Evolutionary conservation across 2,113 vertebrate genomes (phyloP).

Genomic region (Halcyon malimbica): DNA sequence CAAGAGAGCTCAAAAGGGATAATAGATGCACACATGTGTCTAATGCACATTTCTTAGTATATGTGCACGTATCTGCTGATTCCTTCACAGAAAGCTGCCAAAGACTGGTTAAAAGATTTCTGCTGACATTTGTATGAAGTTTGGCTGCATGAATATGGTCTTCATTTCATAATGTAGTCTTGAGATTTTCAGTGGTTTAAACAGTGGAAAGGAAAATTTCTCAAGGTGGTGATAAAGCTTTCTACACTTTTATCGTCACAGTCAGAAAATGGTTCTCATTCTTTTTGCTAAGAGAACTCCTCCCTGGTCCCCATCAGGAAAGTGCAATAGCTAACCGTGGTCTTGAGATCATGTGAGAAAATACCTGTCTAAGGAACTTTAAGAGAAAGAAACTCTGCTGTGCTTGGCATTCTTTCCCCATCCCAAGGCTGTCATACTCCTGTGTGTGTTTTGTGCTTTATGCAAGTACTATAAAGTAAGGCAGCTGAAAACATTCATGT

Average conservation of each 20-base stretch:
- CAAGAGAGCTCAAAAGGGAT: neutral
- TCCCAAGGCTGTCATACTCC: neutral
- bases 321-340: neutral
- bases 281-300: neutral
- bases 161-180: neutral
- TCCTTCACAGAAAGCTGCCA: neutral
- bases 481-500: neutral
- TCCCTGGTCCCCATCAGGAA: neutral
- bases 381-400: neutral
- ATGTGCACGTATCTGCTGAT: neutral
- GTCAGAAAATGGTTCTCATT: neutral
- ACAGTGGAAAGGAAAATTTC: neutral
- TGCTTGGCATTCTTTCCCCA: neutral
- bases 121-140: neutral
- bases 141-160: neutral
- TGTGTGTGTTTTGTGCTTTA: neutral
- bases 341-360: neutral
- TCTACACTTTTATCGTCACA: neutral
- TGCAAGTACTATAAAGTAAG: neutral
- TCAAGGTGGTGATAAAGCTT: neutral
- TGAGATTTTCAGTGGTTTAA: neutral
- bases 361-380: neutral
- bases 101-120: neutral
- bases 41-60: neutral
- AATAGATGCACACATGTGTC: accelerated